Percentiles rank a stretch among this genome's conserved stretches.
Conservation (phyloP, 2,113 vertebrate species). For the Cynocephalus volans region DNA sequence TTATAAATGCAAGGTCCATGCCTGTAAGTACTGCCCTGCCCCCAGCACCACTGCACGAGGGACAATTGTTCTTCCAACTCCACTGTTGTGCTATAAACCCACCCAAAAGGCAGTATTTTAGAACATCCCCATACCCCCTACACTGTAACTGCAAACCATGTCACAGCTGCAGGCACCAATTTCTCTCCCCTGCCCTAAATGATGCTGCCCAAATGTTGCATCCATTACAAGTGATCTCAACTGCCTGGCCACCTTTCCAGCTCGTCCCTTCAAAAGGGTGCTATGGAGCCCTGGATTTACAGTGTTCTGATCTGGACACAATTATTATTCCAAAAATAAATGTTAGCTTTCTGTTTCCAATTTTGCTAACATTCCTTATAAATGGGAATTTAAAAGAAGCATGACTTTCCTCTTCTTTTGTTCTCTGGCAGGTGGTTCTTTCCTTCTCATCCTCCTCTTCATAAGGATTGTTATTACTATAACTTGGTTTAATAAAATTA, state of each 20-base stretch:
- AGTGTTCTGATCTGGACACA: slow-evolving; percentile 54
- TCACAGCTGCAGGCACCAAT: not conserved
- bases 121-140: not conserved
- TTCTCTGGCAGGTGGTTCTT: slow-evolving; percentile 86
- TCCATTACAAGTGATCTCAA: not conserved
- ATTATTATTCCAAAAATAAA: slow-evolving; percentile 71
- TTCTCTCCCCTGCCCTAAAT: not conserved
- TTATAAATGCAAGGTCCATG: slow-evolving; percentile 69
- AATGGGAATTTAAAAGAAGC: slow-evolving; percentile 85
- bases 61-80: slow-evolving; percentile 54
- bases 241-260: not conserved
- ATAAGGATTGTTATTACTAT: slow-evolving; percentile 87
- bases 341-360: slow-evolving; percentile 82
- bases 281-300: not conserved
- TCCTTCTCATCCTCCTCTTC: slow-evolving; percentile 82
- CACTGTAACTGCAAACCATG: not conserved
- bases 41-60: slow-evolving; percentile 46
- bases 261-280: slow-evolving; percentile 32
- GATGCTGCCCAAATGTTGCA: not conserved
- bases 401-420: slow-evolving; percentile 83
- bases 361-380: slow-evolving; percentile 84
- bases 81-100: slow-evolving; percentile 21
- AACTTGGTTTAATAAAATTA: slow-evolving; percentile 90
- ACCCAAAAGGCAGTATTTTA: slow-evolving; percentile 14
- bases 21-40: slow-evolving; percentile 49